Conservation (phyloP, 1,140 invertebrate species). For the Phortica variegata region DNA sequence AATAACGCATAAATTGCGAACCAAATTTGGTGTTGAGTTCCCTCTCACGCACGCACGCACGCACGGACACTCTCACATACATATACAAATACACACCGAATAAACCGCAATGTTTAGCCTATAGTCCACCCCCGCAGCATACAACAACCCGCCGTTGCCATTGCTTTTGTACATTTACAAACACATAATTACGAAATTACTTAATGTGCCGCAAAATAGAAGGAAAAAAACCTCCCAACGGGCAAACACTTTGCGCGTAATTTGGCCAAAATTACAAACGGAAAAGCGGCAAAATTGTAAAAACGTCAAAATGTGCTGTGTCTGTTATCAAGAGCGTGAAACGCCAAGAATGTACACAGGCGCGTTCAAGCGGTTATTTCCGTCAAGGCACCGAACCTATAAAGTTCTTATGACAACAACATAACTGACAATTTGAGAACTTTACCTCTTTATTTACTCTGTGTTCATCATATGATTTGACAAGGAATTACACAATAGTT, state of each 20-base stretch:
- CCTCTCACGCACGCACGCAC: no score
- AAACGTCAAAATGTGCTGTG: constrained; percentile 14
- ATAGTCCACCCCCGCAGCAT: constrained; percentile 4
- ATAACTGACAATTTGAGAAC: no score
- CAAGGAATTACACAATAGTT: no score
- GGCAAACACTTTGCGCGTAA: constrained; percentile 22
- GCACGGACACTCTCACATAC: constrained; percentile 18
- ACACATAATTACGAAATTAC: constrained; percentile 17
- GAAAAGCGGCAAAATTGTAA: constrained; percentile 33
- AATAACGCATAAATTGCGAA: no score
- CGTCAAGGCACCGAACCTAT: no score
- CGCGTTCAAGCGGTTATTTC: no score
- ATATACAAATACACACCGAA: constrained; percentile 23
- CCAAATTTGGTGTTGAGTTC: no score
- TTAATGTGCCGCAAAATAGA: constrained; percentile 22
- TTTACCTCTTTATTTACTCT: no score
- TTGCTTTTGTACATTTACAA: constrained; percentile 15
- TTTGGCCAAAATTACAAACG: constrained; percentile 40
- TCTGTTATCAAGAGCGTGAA: no score
- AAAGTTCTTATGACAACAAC: no score
- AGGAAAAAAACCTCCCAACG: constrained; percentile 6
- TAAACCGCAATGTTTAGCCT: constrained; percentile 28
- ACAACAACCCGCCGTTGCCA: background rate
- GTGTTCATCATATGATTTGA: no score
- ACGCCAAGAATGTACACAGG: no score